Percentiles rank a stretch among this genome's conserved stretches.
Conservation (phyloP, 2,797 vertebrate species). For the Ambastaia sidthimunki region DNA sequence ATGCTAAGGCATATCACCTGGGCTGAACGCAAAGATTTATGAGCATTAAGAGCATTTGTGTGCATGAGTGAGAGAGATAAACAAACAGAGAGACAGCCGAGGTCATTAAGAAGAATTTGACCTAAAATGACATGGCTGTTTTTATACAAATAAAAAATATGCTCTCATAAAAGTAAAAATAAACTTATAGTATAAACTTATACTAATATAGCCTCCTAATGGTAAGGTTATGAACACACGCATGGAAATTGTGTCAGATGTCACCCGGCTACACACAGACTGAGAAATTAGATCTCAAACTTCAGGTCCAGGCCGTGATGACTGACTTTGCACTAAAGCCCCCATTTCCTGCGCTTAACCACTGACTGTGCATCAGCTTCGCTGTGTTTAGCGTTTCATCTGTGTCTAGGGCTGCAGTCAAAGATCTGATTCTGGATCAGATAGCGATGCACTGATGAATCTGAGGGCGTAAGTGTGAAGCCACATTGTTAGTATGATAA, state of each 20-base stretch:
- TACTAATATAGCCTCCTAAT: not conserved
- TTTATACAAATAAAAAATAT: not conserved
- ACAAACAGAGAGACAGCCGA: no score
- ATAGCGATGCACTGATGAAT: constrained; percentile 7
- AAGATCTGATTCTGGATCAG: not conserved
- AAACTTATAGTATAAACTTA: no score
- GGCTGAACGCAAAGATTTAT: not conserved
- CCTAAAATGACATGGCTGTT: not conserved
- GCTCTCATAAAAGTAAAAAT: not conserved
- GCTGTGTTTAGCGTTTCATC: not conserved
- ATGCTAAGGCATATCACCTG: not conserved
- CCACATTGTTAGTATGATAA: constrained; percentile 4
- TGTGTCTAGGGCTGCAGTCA: not conserved
- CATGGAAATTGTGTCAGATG: constrained; percentile 6
- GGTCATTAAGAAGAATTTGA: not conserved
- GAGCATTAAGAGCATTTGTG: not conserved
- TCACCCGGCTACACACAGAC: not conserved
- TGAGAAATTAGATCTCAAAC: not conserved
- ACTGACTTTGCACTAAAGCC: not conserved
- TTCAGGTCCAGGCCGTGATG: not conserved
- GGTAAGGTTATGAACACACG: not conserved
- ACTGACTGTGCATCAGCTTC: constrained; percentile 2
- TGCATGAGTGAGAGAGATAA: no score
- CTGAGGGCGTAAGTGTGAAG: constrained; percentile 8
- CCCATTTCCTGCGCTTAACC: not conserved